Evolutionary conservation across 2,888 invertebrate genomes (phyloP).

Genomic region (Bhutanitis thaidina): DNA sequence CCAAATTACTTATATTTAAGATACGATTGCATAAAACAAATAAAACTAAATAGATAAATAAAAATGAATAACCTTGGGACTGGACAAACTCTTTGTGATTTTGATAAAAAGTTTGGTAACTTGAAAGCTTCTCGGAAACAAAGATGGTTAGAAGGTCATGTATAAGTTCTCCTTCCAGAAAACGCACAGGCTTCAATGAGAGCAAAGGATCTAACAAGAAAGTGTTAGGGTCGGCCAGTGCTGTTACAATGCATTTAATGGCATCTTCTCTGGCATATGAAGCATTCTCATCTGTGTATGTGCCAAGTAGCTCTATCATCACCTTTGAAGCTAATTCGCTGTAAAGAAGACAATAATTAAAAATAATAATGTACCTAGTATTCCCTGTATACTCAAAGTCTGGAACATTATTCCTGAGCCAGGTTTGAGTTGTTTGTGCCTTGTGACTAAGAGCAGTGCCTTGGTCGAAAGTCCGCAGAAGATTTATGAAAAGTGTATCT

Average conservation of each 20-base stretch:
- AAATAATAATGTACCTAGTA: no score
- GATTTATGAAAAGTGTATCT: no score
- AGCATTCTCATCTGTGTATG: constrained; percentile 98
- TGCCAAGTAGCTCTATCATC: constrained; percentile 97
- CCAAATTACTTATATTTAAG: no score
- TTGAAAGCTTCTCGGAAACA: constrained; percentile 95
- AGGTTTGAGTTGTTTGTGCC: no score
- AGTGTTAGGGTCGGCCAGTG: constrained; percentile 96
- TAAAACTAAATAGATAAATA: no score
- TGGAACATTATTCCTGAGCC: no score
- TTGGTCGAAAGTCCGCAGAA: no score
- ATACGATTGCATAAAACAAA: no score
- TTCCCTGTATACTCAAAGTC: no score
- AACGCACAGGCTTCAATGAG: constrained; percentile 95
- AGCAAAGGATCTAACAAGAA: constrained; percentile 97
- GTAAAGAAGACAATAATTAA: constrained; percentile 28
- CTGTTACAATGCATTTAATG: constrained; percentile 96
- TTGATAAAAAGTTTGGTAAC: constrained; percentile 95
- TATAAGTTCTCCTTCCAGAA: constrained; percentile 96
- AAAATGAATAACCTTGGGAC: constrained; percentile 70
- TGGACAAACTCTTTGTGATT: constrained; percentile 95
- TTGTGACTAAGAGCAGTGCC: no score
- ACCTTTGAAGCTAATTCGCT: constrained; percentile 96
- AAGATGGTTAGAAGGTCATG: constrained; percentile 97
- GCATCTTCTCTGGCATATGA: constrained; percentile 98